Base-by-base conservation (phyloP, 2,113 vertebrate genomes). In the Eptesicus fuscus region DNA sequence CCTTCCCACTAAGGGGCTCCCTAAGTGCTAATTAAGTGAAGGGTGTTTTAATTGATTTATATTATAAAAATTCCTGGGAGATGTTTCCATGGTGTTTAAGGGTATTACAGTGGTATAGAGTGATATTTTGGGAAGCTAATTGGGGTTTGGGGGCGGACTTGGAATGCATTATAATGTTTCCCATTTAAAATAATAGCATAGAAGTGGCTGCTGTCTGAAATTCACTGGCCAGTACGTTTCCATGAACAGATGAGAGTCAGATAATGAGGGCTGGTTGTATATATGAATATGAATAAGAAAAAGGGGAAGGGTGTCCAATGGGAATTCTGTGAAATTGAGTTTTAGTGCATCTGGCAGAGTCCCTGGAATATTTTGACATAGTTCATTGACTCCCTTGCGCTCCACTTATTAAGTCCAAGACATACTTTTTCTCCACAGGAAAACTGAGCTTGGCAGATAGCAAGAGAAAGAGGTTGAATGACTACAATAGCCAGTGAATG, bases 361-460 rank as follows among this genome's bases (percentile, higher is more conserved):
- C 30, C 12, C 44, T 11, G 8, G 49, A 17, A 37, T 9, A 13
- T 12, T 77, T 47, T 67, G 69, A 71, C 20, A 1, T 35, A 32
- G 28, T 71, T 67, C 44, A 23, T 40, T 49, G 89, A n/a, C 30
- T 20, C 12, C 23, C 13, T 56, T 9, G 3, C 25, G 25, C 13
- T 77, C n/a, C 18, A 32, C n/a, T 71, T 65, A 22, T 59, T 42
- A 47, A 85, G 25, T 70, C n/a, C 32, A 16, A 85, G 65, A 23
- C 0, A 1, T 35, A 9, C 13, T 59, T n/a, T 28, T 32, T 35
- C 44, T 70, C 63, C 59, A 8, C n/a, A 77, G 25, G 44, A 69
- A 87, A 92, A 69, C 20, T 35, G 67, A 90, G 71, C 70, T 83
- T 35, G 87, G 80, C 56, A 77, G 44, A 49, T 18, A 40, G 59